phyloP scores from a whole-genome alignment of 2,113 vertebrate genomes.

The Chionodraco myersi region DNA sequence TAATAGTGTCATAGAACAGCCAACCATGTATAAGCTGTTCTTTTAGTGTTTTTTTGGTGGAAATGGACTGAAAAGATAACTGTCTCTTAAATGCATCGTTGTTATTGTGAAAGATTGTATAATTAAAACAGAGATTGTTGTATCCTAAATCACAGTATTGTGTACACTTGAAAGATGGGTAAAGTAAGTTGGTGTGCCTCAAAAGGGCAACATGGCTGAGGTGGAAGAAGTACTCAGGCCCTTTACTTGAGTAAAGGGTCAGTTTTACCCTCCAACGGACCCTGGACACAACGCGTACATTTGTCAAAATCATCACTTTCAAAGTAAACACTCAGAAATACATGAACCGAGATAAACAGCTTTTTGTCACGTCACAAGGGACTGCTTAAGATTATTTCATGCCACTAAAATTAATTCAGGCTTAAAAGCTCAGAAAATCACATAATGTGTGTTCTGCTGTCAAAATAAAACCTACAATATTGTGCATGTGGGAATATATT shows the following conservation, averaged over 20 bases:
- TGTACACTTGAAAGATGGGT: neutral
- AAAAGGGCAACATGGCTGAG: neutral
- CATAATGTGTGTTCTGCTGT: conserved; percentile 3
- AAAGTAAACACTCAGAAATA: conserved; percentile 15
- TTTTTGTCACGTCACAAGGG: neutral
- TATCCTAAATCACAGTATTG: neutral
- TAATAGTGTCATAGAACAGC: too few species aligned
- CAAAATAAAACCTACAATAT: neutral
- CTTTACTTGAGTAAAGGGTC: neutral
- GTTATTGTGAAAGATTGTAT: too few species aligned
- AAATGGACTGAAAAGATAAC: too few species aligned
- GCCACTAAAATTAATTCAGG: conserved; percentile 2
- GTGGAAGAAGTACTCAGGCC: too few species aligned
- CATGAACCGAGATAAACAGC: conserved; percentile 22
- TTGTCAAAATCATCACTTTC: neutral
- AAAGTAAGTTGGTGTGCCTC: neutral
- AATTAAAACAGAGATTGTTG: too few species aligned
- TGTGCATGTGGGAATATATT: neutral
- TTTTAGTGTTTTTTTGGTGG: too few species aligned
- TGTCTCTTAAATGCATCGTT: too few species aligned
- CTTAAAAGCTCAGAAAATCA: conserved; percentile 3
- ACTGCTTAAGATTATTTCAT: conserved; percentile 23
- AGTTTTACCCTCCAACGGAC: neutral
- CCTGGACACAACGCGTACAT: neutral
- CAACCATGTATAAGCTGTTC: too few species aligned